Conservation (phyloP, 2,113 vertebrate species). For the Hystrix cristata region DNA sequence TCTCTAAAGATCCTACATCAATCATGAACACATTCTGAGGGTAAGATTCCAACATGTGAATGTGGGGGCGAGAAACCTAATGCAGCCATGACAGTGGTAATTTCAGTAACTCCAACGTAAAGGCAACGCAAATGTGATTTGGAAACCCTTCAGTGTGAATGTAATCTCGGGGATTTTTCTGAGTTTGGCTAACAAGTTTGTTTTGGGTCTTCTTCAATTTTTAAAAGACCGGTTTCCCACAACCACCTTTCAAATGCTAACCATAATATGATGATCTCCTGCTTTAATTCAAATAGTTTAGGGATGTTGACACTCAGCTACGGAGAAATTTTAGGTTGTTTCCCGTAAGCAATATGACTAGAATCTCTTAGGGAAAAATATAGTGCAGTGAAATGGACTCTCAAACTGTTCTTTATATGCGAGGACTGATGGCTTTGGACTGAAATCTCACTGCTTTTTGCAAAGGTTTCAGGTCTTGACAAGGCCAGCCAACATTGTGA, state of each 20-base stretch:
- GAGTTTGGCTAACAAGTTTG: neutral
- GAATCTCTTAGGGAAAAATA: neutral
- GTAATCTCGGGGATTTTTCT: neutral
- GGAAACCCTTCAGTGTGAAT: neutral
- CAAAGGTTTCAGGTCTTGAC: neutral
- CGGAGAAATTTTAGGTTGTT: neutral
- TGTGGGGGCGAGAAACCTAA: neutral
- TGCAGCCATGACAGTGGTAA: neutral
- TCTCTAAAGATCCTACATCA: neutral
- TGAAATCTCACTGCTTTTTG: neutral
- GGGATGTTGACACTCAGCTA: neutral
- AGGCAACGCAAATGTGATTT: neutral
- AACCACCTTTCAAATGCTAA: constrained; percentile 16
- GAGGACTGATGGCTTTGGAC: neutral
- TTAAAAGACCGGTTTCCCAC: constrained; percentile 4
- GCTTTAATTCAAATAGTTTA: constrained; percentile 4
- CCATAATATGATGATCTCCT: neutral
- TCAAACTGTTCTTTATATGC: neutral
- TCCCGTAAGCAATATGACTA: neutral
- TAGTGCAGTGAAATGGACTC: neutral
- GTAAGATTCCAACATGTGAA: neutral
- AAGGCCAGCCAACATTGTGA: neutral
- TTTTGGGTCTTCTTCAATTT: neutral
- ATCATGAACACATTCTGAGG: neutral
- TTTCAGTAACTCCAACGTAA: neutral